Base-by-base conservation (phyloP, 2,113 vertebrate genomes). In the Plotosus lineatus region DNA sequence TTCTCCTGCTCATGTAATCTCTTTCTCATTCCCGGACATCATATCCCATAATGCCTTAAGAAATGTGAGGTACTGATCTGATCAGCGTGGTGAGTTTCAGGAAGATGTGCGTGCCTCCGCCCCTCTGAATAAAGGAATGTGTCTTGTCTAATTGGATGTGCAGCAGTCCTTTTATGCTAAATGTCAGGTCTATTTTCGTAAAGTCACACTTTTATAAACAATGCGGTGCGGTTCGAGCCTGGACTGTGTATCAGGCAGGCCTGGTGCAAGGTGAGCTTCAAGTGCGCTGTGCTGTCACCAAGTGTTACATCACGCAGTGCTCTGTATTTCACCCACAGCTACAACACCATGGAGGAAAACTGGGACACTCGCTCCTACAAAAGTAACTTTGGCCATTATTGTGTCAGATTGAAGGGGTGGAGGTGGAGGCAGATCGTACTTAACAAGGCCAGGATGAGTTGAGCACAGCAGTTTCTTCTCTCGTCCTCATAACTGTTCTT, bases 101-200 rank as follows among this genome's bases (percentile, higher is more conserved):
- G 44, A 44, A 44, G 14, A 28, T 15, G 4, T 9, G 21, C 68
- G 33, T 72, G 31, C 48, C 38, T 1, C 38, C 50, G 11, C 21
- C 7, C 6, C 42, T 76, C 40, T 21, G 53, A 56, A 42, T 26
- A 6, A 53, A 81, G 46, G 68, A 74, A 81, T 81, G 75, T 2
- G 21, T 56, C 19, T 72, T 76, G 46, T 63, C 75, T 77, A 55
- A 77, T 84, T 79, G 26, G 48, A 75, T 36, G 78, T 61, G 21
- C 33, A 17, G 44, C 78, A 80, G 63, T 44, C 82, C 17, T 65
- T 75, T 82, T 69, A 73, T 75, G 60, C 36, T 75, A 82, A 82
- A 85, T 85, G 76, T 85, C 79, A 75, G 48, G 44, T 46, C 77
- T 80, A 21, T 76, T 69, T 76, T 71, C 60, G 82, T 68, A 79